A percentile compares a stretch with the other conserved stretches of the same genome.
Conservation (phyloP, 2,888 invertebrate species). For the Pseudococcus longispinus region DNA sequence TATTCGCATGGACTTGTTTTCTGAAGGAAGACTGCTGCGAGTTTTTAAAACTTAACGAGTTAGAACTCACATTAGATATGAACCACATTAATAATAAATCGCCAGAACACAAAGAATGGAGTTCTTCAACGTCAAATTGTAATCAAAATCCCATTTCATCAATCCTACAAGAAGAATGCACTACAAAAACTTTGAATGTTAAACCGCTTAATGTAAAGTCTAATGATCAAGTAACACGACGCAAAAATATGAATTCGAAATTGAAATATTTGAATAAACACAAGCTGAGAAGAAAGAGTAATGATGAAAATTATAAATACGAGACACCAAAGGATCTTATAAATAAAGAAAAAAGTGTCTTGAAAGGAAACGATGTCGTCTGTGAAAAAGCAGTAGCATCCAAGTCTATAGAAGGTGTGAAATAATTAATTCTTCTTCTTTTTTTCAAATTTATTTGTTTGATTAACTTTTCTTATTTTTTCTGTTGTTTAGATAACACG, state of each 20-base stretch:
- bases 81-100: background rate
- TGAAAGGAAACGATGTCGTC: background rate
- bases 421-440: background rate
- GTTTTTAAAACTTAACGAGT: background rate
- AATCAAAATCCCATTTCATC: background rate
- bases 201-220: background rate
- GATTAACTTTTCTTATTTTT: background rate
- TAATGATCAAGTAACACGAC: background rate
- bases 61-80: background rate
- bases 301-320: slow-evolving; percentile 36
- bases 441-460: background rate
- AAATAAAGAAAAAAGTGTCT: background rate
- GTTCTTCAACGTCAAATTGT: background rate
- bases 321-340: slow-evolving; percentile 50
- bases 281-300: background rate
- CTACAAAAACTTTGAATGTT: background rate
- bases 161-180: background rate
- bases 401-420: slow-evolving; percentile 24
- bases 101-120: background rate
- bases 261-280: background rate
- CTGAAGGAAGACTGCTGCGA: slow-evolving; percentile 46
- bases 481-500: background rate
- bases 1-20: slow-evolving; percentile 47
- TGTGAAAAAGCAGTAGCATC: background rate
- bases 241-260: background rate